Evolutionary conservation across 2,888 invertebrate species (phyloP).

Genomic region (Polylopha cassiicola): DNA sequence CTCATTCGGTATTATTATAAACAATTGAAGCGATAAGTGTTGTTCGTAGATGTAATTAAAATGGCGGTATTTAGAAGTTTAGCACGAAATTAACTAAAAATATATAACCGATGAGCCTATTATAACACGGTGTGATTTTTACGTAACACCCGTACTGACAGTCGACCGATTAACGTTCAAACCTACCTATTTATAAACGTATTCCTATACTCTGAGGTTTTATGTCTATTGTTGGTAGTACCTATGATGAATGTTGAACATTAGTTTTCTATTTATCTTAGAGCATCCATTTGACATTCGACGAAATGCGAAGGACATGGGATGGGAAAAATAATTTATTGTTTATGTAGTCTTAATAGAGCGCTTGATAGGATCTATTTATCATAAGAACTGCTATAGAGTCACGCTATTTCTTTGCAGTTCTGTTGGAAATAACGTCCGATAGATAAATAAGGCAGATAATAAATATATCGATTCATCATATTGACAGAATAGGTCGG

Average conservation of each 20-base stretch:
- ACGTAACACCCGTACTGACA: slow-evolving; percentile 24
- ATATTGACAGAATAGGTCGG: too few relatives aligned
- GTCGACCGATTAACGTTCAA: slow-evolving; percentile 52
- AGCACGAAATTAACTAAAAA: too few relatives aligned
- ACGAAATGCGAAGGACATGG: slow-evolving; percentile 30
- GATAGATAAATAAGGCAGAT: not conserved
- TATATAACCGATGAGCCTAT: too few relatives aligned
- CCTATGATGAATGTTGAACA: slow-evolving; percentile 32
- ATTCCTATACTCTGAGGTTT: slow-evolving; percentile 36
- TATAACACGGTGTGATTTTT: not conserved
- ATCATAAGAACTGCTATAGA: too few relatives aligned
- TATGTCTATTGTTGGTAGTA: slow-evolving; percentile 39
- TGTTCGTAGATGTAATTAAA: too few relatives aligned
- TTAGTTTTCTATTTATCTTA: slow-evolving; percentile 27
- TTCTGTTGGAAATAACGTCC: too few relatives aligned
- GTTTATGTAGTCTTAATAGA: not conserved
- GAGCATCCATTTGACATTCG: slow-evolving; percentile 26
- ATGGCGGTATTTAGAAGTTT: too few relatives aligned
- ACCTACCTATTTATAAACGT: slow-evolving; percentile 47
- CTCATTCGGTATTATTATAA: too few relatives aligned
- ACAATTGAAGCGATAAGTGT: too few relatives aligned
- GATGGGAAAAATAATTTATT: not conserved
- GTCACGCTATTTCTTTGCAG: too few relatives aligned
- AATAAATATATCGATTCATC: slow-evolving; percentile 5
- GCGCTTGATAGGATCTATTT: too few relatives aligned